Base-by-base conservation (phyloP, 2,797 vertebrate species). In the Pempheris klunzingeri region DNA sequence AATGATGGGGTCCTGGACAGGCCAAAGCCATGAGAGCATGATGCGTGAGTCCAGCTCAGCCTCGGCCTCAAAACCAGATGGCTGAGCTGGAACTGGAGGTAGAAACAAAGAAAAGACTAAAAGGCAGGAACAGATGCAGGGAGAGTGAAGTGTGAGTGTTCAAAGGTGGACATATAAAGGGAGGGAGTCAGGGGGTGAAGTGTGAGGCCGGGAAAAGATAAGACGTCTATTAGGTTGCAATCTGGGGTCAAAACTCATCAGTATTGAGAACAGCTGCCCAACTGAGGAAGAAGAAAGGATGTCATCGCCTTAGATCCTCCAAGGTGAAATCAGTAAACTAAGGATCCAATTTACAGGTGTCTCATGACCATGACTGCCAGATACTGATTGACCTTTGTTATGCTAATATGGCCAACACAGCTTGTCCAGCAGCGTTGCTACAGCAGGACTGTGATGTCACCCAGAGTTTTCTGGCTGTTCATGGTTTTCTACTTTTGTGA, bases 21-120 rank as follows among this genome's bases (percentile, higher is more conserved):
- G 97, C 7, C 96, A 96, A 64, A 96, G 94, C 98, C 98, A 99
- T 0, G 96, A 96, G 69, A 99, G 88, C 93, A 97, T 95, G 88
- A 99, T 96, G 43, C 95, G 96, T 0, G 97, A 96, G 84, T 99
- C 98, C 1, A 99, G 95, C 87, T 99, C 98, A 0, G 96, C 97
- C 88, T 99, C 97, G 0, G 97, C 97, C 84, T 97, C 97, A 62
- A 99, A 97, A 74, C 95, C 95, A 2, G 95, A 93, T 0, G 97
- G 97, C 90, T 97, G 97, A 57, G 96, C 95, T 1, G 98, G 98
- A 86, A 99, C 98, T 99, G 88, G 12, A 75, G 15, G 58, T 11
- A 71, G 20, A 82, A 64, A 66, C 15, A 80, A 59, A 34, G 10
- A 34, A 39, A 24, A 32, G 13, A 47, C 12, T 20, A 18, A 39